Evolutionary conservation across 2,113 vertebrate genomes (phyloP).

Genomic region (Ciconia stormi): DNA sequence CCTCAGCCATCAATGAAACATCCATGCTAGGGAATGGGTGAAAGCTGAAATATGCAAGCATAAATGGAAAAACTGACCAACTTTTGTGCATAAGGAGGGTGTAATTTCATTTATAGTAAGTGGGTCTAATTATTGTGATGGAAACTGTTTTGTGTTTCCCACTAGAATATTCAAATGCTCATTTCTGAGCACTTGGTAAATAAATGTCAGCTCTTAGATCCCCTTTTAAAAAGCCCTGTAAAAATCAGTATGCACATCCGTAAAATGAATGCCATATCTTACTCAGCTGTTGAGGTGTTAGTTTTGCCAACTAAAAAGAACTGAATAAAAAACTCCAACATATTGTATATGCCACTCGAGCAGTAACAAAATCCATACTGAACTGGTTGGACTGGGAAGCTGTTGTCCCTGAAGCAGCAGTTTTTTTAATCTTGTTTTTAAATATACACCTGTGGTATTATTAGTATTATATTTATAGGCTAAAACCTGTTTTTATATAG

Average conservation of each 20-base stretch:
- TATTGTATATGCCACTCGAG: neutral
- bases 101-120: neutral
- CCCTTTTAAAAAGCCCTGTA: neutral
- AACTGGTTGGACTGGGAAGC: neutral
- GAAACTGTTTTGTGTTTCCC: neutral
- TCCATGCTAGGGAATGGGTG: slow-evolving; percentile 47
- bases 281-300: neutral
- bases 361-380: neutral
- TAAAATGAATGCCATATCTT: neutral
- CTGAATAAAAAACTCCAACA: neutral
- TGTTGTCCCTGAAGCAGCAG: neutral
- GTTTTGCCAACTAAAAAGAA: neutral
- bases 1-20: slow-evolving; percentile 75
- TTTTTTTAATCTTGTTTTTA: neutral
- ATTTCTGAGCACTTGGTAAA: neutral
- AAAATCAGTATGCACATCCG: neutral
- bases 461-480: neutral
- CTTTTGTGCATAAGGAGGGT: slow-evolving; percentile 4
- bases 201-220: neutral
- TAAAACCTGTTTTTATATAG: neutral
- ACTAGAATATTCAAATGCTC: neutral
- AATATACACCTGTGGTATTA: neutral
- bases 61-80: slow-evolving; percentile 60
- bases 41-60: slow-evolving; percentile 54
- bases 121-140: neutral